Evolutionary conservation across 2,888 invertebrate species (phyloP).

Genomic region (Drosophila rellima): DNA sequence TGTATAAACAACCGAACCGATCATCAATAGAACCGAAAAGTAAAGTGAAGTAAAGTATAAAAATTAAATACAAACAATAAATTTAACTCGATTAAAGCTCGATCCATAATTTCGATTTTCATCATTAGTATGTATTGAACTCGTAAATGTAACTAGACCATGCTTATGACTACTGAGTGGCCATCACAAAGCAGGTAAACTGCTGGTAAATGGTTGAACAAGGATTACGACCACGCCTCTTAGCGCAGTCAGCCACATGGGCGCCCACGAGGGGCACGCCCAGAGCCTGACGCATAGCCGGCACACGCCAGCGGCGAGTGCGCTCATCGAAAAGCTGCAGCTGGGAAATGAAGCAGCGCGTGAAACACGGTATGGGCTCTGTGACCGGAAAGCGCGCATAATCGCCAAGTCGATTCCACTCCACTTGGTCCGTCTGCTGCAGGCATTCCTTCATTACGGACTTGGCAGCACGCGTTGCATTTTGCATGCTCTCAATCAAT

Average conservation of each 20-base stretch:
- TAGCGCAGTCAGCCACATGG: conserved; percentile 48
- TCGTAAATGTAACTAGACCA: not conserved
- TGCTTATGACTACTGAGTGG: conserved; percentile 30
- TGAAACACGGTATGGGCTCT: conserved; percentile 82
- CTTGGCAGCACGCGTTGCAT: conserved; percentile 64
- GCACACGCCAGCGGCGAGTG: conserved; percentile 70
- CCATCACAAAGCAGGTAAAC: conserved; percentile 74
- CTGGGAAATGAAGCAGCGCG: conserved; percentile 75
- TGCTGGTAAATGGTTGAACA: conserved; percentile 70
- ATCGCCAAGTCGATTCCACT: conserved; percentile 70
- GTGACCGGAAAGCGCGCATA: conserved; percentile 66
- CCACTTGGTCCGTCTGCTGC: conserved; percentile 61
- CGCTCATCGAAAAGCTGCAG: conserved; percentile 72
- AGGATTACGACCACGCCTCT: conserved; percentile 49
- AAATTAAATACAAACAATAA: no score
- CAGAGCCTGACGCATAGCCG: conserved; percentile 60
- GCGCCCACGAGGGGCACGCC: conserved; percentile 64
- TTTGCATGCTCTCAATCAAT: conserved; percentile 75
- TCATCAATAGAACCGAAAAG: no score
- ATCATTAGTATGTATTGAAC: no score
- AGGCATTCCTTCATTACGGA: conserved; percentile 80
- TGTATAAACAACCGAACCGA: no score
- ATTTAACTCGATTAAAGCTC: no score
- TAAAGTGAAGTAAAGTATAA: no score
- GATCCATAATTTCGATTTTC: no score